Evolutionary conservation across 2,797 vertebrate species (phyloP).

Genomic region (Melanitta fusca): DNA sequence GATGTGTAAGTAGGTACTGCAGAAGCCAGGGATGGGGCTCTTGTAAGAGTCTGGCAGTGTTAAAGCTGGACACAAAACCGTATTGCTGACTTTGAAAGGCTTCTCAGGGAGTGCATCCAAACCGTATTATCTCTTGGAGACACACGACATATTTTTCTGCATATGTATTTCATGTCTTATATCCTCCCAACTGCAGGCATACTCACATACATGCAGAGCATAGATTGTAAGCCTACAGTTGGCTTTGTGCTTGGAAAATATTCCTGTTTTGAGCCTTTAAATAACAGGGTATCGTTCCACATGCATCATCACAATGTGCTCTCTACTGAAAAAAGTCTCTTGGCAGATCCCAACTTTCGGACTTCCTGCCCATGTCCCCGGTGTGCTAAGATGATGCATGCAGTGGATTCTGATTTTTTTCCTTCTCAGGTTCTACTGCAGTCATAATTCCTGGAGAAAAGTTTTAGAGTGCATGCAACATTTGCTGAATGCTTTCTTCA

Average conservation of each 20-base stretch:
- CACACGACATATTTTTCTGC: background rate
- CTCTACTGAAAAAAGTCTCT: background rate
- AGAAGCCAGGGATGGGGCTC: background rate
- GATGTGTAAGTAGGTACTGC: background rate
- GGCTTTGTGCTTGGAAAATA: background rate
- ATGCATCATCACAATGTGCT: background rate
- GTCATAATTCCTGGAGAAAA: background rate
- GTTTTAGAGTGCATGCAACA: background rate
- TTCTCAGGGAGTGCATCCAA: background rate
- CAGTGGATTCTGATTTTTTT: background rate
- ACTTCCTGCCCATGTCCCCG: background rate
- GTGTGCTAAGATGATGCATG: background rate
- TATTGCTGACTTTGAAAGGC: background rate
- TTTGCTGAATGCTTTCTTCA: constrained; percentile 48
- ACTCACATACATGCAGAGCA: background rate
- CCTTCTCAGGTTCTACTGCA: background rate
- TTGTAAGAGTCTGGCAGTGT: background rate
- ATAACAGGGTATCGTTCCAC: background rate
- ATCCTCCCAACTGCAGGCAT: background rate
- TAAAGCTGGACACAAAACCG: background rate
- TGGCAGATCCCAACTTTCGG: background rate
- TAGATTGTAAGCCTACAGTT: background rate
- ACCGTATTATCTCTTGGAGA: background rate
- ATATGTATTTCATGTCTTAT: fast-evolving
- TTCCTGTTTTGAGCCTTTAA: background rate